A percentile compares a stretch with the other conserved stretches of the same genome.
Evolutionary conservation across 2,797 vertebrate genomes (phyloP).

Genomic region (Mastacembelus armatus): DNA sequence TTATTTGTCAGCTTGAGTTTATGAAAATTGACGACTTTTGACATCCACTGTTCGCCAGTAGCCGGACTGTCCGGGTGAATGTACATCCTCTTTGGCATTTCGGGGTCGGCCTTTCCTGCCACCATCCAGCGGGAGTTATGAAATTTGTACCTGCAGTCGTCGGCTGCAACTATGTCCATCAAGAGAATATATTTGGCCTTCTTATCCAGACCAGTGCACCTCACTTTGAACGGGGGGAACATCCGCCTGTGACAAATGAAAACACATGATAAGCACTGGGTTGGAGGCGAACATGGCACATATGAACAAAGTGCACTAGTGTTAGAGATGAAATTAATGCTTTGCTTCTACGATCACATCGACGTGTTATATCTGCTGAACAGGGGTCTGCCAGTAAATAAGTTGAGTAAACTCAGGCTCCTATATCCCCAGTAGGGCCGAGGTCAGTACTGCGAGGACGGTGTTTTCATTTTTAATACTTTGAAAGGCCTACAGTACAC

Average conservation of each 20-base stretch:
- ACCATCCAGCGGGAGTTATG: slow-evolving; percentile 99
- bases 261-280: slow-evolving; percentile 17
- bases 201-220: slow-evolving; percentile 97
- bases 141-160: slow-evolving; percentile 99
- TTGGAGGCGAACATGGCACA: not conserved
- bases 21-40: slow-evolving; percentile 98
- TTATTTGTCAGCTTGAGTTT: slow-evolving; percentile 99
- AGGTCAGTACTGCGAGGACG: too few relatives aligned
- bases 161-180: slow-evolving; percentile 98
- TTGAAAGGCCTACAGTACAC: slow-evolving; percentile 31
- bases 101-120: slow-evolving; percentile 97
- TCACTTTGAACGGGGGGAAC: slow-evolving; percentile 99
- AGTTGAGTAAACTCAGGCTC: too few relatives aligned
- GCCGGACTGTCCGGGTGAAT: slow-evolving; percentile 99
- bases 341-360: too few relatives aligned
- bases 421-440: too few relatives aligned
- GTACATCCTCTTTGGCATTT: slow-evolving; percentile 99
- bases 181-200: slow-evolving; percentile 98
- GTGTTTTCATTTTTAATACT: slow-evolving; percentile 30
- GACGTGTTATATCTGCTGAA: too few relatives aligned
- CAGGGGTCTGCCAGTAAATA: too few relatives aligned
- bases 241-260: slow-evolving; percentile 87
- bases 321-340: too few relatives aligned
- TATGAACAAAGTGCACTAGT: not conserved
- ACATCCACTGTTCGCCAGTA: slow-evolving; percentile 99